Evolutionary conservation across 2,113 vertebrate genomes (phyloP).

Genomic region (Crypturellus undulatus): DNA sequence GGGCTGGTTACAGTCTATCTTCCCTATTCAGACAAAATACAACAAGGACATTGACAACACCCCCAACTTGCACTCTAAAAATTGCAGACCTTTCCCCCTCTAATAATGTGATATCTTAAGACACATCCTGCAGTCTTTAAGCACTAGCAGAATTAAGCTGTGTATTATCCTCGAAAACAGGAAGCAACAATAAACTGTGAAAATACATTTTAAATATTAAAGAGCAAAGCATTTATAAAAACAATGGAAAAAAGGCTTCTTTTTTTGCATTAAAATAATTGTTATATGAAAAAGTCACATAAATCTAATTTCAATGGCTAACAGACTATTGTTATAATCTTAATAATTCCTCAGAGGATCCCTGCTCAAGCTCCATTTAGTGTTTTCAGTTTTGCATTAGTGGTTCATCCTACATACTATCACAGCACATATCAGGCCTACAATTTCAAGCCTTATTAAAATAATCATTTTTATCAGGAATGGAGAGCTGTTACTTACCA

Average conservation of each 20-base stretch:
- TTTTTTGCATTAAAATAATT: not conserved
- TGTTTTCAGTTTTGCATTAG: slow-evolving; percentile 48
- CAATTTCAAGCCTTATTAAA: slow-evolving; percentile 54
- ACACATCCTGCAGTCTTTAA: not conserved
- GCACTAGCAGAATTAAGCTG: not conserved
- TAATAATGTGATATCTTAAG: not conserved
- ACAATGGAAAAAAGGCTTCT: not conserved
- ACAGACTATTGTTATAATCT: slow-evolving; percentile 23
- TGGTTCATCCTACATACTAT: slow-evolving; percentile 27
- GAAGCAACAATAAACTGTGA: not conserved
- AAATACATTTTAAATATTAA: slow-evolving; percentile 54
- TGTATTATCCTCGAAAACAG: not conserved
- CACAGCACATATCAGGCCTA: slow-evolving; percentile 28
- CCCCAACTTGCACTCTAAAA: not conserved
- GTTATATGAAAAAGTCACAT: not conserved
- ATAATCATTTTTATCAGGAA: slow-evolving; percentile 61
- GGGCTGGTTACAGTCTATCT: not conserved
- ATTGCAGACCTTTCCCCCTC: not conserved
- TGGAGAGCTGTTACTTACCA: slow-evolving; percentile 24
- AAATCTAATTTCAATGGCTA: slow-evolving; percentile 37
- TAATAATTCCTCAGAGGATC: slow-evolving; percentile 35
- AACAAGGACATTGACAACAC: not conserved
- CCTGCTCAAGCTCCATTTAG: slow-evolving; percentile 28
- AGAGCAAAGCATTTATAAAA: slow-evolving; percentile 26
- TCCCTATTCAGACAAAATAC: not conserved